Conservation (phyloP, 2,888 invertebrate genomes). For the Sphaerophoria taeniata region DNA sequence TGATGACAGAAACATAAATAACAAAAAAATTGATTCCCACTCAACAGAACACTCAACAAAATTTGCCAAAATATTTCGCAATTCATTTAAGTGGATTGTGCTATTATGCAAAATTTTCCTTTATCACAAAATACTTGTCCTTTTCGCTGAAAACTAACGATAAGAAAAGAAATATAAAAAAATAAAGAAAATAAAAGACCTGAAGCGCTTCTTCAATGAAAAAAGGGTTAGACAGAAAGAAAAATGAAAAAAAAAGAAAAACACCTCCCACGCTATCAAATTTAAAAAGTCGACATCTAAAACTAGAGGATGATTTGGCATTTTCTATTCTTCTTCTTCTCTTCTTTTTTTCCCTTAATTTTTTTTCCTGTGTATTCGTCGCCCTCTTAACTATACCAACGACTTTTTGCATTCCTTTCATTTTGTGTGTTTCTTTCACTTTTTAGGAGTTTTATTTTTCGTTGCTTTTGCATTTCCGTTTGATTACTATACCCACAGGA, state of each 20-base stretch:
- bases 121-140: too few species aligned
- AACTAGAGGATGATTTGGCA: slow-evolving; percentile 62
- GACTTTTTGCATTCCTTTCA: slow-evolving; percentile 45
- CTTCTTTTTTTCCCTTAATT: neutral
- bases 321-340: slow-evolving; percentile 25
- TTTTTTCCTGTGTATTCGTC: slow-evolving; percentile 32
- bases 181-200: neutral
- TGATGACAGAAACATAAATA: too few species aligned
- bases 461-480: slow-evolving; percentile 66
- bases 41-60: too few species aligned
- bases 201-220: neutral
- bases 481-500: slow-evolving; percentile 60
- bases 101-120: too few species aligned
- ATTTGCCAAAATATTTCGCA: too few species aligned
- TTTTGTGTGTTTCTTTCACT: neutral
- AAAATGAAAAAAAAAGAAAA: too few species aligned
- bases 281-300: slow-evolving; percentile 53
- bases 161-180: too few species aligned
- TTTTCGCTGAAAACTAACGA: too few species aligned
- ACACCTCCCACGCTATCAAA: slow-evolving; percentile 50
- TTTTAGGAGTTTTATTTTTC: slow-evolving; percentile 23
- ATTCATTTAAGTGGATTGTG: too few species aligned
- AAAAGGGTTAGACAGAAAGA: too few species aligned
- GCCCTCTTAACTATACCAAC: slow-evolving; percentile 47
- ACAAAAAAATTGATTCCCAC: too few species aligned